Conservation (phyloP, 2,113 vertebrate genomes). For the Boulengerochromis microlepis region DNA sequence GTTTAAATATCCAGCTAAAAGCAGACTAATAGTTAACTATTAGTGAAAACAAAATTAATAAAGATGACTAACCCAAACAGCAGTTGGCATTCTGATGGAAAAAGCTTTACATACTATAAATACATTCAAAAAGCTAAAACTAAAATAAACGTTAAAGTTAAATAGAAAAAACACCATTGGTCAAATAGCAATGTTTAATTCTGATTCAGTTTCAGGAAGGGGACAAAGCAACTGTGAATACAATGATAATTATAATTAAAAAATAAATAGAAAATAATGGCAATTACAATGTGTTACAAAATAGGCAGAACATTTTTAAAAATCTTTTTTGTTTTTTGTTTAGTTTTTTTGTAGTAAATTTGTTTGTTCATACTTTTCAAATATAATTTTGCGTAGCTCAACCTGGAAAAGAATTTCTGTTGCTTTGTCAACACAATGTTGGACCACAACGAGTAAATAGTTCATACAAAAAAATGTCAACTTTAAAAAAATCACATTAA, state of each 20-base stretch:
- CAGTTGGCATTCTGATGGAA: not conserved
- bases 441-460: not conserved
- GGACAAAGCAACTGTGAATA: conserved; percentile 42
- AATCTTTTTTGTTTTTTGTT: not conserved
- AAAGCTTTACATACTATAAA: not conserved
- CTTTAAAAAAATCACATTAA: conserved; percentile 29
- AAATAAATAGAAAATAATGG: conserved; percentile 70
- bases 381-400: conserved; percentile 25
- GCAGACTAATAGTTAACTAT: not conserved
- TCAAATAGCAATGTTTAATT: conserved; percentile 54
- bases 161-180: not conserved
- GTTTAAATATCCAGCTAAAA: not conserved
- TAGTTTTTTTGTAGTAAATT: conserved; percentile 28
- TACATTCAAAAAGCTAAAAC: not conserved
- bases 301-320: conserved; percentile 64
- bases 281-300: conserved; percentile 73
- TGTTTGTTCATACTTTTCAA: conserved; percentile 39
- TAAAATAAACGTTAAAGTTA: not conserved
- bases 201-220: conserved; percentile 24
- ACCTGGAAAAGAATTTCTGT: not conserved
- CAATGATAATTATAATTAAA: conserved; percentile 59
- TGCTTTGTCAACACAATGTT: not conserved
- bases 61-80: not conserved
- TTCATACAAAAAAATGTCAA: conserved; percentile 14
- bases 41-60: not conserved